A percentile compares a stretch with the other conserved stretches of the same genome.
phyloP scores from a whole-genome alignment of 1,140 invertebrate genomes.

The Platorchestia sp. region DNA sequence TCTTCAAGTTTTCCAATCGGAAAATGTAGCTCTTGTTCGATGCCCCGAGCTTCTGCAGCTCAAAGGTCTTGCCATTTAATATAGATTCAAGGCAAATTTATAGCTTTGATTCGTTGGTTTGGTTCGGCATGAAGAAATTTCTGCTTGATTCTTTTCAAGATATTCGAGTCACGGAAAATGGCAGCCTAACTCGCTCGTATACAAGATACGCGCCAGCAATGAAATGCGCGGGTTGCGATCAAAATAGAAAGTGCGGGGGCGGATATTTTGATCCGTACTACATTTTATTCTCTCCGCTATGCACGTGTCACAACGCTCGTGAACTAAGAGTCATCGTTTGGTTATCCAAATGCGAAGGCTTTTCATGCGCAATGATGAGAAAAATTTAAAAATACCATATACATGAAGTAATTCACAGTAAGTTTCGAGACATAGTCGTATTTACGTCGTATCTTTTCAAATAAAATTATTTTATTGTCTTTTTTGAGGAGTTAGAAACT shows the following conservation, averaged over 20 bases:
- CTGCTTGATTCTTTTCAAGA: background rate
- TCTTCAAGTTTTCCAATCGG: conserved; percentile 1
- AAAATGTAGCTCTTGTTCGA: background rate
- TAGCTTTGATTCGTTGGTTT: background rate
- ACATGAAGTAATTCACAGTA: too few species aligned
- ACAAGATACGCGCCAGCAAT: background rate
- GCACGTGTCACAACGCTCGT: too few species aligned
- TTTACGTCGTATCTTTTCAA: background rate
- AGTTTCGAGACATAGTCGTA: background rate
- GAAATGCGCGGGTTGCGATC: too few species aligned
- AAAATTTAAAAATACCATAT: too few species aligned
- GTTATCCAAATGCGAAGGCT: too few species aligned
- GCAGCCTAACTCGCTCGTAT: background rate
- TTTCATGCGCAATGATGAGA: too few species aligned
- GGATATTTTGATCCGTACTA: too few species aligned
- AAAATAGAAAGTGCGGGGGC: background rate
- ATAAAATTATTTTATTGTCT: background rate
- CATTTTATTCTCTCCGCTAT: too few species aligned
- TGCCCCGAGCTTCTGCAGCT: background rate
- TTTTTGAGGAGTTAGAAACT: background rate
- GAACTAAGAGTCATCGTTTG: too few species aligned
- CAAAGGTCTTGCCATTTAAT: background rate
- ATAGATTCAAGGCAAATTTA: background rate
- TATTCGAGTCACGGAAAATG: background rate
- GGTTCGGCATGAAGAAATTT: background rate